A percentile compares a stretch with the other conserved stretches of the same genome.
phyloP scores from a whole-genome alignment of 2,797 vertebrate genomes.

The Rhyacichthys aspro region DNA sequence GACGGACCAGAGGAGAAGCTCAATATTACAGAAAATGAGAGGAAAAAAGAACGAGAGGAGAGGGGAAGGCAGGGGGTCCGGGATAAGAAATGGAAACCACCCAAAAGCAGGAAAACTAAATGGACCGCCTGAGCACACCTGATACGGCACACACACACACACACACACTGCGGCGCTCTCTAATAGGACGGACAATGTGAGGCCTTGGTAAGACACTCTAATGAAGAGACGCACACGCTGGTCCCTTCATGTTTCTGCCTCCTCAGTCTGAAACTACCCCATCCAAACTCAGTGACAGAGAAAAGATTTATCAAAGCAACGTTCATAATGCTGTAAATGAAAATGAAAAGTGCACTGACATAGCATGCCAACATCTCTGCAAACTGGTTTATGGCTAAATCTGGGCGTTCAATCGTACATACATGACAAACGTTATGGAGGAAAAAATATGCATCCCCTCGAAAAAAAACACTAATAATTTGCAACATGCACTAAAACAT shows the following conservation, averaged over 20 bases:
- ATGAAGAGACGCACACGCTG: conserved; percentile 76
- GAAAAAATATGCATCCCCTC: too few species aligned
- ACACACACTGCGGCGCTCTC: conserved; percentile 49
- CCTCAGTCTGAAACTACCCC: conserved; percentile 20
- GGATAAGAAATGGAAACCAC: conserved; percentile 37
- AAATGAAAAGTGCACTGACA: conserved; percentile 25
- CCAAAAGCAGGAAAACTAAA: conserved; percentile 44
- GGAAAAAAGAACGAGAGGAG: conserved; percentile 13
- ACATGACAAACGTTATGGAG: too few species aligned
- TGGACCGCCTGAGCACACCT: conserved; percentile 58
- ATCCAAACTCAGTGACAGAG: conserved; percentile 36
- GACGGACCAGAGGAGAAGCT: conserved; percentile 66
- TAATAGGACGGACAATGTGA: conserved; percentile 75
- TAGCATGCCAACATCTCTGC: background rate
- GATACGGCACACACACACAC: conserved; percentile 38
- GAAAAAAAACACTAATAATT: too few species aligned
- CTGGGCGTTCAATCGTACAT: background rate
- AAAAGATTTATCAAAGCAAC: conserved; percentile 41
- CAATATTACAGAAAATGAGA: conserved; percentile 50
- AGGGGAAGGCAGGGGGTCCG: conserved; percentile 40
- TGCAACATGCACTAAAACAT: too few species aligned
- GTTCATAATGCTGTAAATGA: conserved; percentile 27
- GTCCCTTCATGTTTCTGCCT: conserved; percentile 51
- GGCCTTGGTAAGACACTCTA: conserved; percentile 69
- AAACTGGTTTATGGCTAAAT: background rate